Evolutionary conservation across 2,888 invertebrate species (phyloP).

Genomic region (Timema cristinae): DNA sequence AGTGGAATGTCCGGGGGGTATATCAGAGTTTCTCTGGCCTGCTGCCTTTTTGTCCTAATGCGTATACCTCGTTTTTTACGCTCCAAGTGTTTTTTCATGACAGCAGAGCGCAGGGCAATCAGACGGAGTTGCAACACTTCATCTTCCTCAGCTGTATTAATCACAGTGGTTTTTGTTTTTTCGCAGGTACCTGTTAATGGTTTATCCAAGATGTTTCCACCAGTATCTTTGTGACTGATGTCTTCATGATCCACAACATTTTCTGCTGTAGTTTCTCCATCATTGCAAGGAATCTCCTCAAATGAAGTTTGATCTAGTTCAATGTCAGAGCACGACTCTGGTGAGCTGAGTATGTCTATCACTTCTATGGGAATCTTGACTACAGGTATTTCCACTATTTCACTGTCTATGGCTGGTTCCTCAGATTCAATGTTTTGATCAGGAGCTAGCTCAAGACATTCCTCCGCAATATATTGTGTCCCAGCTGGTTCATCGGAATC

Average conservation of each 20-base stretch:
- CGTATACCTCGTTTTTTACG: not conserved
- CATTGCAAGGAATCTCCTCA: not conserved
- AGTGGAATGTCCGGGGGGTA: too few species aligned
- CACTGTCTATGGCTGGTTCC: too few species aligned
- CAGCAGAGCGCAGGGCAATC: constrained; percentile 5
- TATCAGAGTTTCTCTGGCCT: too few species aligned
- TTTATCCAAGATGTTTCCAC: not conserved
- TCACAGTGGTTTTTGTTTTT: not conserved
- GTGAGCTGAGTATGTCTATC: constrained; percentile 1
- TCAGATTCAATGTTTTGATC: too few species aligned
- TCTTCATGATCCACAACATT: not conserved
- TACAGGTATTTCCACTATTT: too few species aligned
- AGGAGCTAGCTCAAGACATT: too few species aligned
- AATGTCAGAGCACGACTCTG: not conserved
- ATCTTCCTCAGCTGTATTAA: not conserved
- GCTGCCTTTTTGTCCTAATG: too few species aligned
- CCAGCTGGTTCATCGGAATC: too few species aligned
- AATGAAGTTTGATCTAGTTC: not conserved
- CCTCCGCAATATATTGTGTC: too few species aligned
- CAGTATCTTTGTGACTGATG: not conserved
- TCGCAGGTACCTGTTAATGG: not conserved
- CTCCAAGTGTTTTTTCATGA: not conserved
- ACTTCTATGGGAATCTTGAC: not conserved
- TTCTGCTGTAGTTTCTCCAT: not conserved
- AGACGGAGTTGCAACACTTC: constrained; percentile 14